phyloP scores from a whole-genome alignment of 2,113 vertebrate genomes.

The Nerophis ophidion region DNA sequence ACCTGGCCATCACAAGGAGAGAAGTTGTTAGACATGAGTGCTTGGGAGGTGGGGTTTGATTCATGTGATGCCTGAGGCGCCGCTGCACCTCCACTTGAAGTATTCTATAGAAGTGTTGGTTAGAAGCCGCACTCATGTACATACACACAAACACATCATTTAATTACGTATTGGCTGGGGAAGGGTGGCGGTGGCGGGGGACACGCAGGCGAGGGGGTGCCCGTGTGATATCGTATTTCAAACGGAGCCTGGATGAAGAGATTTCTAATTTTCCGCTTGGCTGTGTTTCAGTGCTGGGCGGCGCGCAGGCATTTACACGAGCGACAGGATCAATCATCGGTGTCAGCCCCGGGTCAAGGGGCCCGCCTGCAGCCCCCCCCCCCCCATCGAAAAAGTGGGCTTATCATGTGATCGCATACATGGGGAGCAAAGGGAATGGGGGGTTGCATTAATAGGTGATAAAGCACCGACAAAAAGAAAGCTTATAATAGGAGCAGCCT shows the following conservation, averaged over 20 bases:
- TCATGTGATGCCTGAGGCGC: too few species aligned
- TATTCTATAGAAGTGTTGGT: too few species aligned
- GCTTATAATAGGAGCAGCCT: too few species aligned
- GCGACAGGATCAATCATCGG: constrained; percentile 68
- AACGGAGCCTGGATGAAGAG: constrained; percentile 71
- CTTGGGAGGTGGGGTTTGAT: not conserved
- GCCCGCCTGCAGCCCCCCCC: constrained; percentile 12
- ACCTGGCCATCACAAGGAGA: constrained; percentile 50
- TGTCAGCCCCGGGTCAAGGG: constrained; percentile 56
- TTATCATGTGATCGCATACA: constrained; percentile 14
- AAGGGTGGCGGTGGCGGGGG: constrained; percentile 21
- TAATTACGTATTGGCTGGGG: constrained; percentile 61
- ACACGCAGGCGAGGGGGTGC: constrained; percentile 34
- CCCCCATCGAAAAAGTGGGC: not conserved
- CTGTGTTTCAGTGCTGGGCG: constrained; percentile 60
- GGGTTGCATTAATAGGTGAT: not conserved
- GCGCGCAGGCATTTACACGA: constrained; percentile 59
- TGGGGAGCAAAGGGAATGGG: not conserved
- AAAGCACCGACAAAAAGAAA: not conserved
- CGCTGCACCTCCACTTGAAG: not conserved
- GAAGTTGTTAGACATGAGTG: constrained; percentile 6
- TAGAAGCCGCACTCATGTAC: constrained; percentile 24
- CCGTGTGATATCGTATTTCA: constrained; percentile 66
- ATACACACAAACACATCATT: constrained; percentile 47
- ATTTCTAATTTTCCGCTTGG: constrained; percentile 75